phyloP scores from a whole-genome alignment of 2,113 vertebrate species.

The Oophaga pumilio region DNA sequence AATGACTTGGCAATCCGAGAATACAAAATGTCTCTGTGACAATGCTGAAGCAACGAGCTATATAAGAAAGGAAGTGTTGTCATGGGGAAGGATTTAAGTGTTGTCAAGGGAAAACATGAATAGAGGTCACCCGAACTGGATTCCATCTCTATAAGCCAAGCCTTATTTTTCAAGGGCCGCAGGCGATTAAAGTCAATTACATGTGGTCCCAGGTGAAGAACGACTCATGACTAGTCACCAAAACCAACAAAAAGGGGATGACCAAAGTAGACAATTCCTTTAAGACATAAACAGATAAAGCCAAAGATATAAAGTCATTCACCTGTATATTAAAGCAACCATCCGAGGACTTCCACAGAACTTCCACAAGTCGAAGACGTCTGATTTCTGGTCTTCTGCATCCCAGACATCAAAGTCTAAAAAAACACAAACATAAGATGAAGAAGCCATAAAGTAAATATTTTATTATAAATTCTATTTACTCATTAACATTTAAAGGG shows the following conservation, averaged over 20 bases:
- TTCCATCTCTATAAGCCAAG: too few species aligned
- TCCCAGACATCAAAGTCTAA: not conserved
- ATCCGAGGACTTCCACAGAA: not conserved
- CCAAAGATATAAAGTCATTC: not conserved
- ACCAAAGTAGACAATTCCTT: not conserved
- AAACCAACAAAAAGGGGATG: not conserved
- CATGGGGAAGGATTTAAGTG: too few species aligned
- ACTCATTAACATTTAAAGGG: not conserved
- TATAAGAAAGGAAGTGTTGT: too few species aligned
- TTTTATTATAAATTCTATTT: not conserved
- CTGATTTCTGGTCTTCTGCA: not conserved
- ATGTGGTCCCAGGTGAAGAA: too few species aligned
- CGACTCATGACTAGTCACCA: not conserved
- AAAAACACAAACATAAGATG: not conserved
- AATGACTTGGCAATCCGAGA: too few species aligned
- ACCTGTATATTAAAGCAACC: not conserved
- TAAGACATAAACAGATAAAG: not conserved
- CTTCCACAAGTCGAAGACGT: not conserved
- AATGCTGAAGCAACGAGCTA: too few species aligned
- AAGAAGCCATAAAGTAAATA: not conserved
- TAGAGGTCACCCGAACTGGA: too few species aligned
- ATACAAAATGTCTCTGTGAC: too few species aligned
- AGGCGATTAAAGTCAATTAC: too few species aligned
- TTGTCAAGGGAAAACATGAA: too few species aligned
- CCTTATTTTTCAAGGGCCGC: too few species aligned